Evolutionary conservation across 2,797 vertebrate species (phyloP).

Genomic region (Pangasius sanitwongsei): DNA sequence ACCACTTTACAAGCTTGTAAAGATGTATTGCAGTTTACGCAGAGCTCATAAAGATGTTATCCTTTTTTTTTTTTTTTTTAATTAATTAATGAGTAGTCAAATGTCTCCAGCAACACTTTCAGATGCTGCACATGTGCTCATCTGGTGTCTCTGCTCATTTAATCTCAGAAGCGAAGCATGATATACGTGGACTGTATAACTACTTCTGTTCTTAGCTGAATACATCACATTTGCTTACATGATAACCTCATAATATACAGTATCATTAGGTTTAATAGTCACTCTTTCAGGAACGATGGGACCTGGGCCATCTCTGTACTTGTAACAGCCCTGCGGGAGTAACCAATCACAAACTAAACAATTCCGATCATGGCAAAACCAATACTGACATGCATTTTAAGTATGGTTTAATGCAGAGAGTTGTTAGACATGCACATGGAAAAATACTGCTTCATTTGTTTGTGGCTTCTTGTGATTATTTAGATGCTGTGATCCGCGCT

Average conservation of each 20-base stretch:
- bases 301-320: neutral
- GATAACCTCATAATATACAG: neutral
- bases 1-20: neutral
- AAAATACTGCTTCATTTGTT: neutral
- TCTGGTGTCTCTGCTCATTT: neutral
- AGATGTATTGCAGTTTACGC: neutral
- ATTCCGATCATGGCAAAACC: neutral
- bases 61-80: neutral
- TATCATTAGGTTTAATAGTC: neutral
- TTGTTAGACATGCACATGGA: neutral
- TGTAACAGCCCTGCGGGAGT: neutral
- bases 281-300: neutral
- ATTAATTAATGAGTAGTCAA: neutral
- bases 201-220: neutral
- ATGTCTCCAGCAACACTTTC: neutral
- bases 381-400: neutral
- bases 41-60: neutral
- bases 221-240: neutral
- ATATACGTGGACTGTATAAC: neutral
- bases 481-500: neutral
- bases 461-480: neutral
- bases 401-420: neutral
- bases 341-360: neutral
- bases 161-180: neutral
- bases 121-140: neutral